Conservation (phyloP, 2,797 vertebrate genomes). For the Anomalospiza imberbis region DNA sequence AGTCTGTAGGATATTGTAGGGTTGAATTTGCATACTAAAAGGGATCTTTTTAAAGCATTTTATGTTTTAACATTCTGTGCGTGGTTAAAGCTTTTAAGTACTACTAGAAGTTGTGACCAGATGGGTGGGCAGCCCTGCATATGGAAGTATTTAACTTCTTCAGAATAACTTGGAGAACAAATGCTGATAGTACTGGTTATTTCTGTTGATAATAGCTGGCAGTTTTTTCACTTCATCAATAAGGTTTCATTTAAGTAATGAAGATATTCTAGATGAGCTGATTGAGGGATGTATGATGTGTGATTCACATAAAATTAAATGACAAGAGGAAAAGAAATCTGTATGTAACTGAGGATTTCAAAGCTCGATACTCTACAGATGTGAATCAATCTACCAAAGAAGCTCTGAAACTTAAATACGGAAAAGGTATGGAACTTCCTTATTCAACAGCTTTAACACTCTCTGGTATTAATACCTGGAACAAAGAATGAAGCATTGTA, state of each 20-base stretch:
- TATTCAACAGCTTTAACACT: background rate
- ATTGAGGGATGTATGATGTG: background rate
- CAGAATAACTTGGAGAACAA: constrained; percentile 12
- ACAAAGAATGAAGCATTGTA: background rate
- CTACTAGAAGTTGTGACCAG: constrained; percentile 27
- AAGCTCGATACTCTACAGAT: background rate
- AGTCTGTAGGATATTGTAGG: background rate
- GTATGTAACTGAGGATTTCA: background rate
- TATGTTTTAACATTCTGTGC: background rate
- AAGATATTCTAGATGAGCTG: background rate
- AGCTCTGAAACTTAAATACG: background rate
- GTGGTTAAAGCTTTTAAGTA: background rate
- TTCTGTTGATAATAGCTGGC: constrained; percentile 12
- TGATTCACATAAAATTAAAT: background rate
- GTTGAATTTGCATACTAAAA: background rate
- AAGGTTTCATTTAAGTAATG: background rate
- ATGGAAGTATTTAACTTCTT: constrained; percentile 9
- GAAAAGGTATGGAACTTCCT: background rate
- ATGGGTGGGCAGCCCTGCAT: constrained; percentile 14
- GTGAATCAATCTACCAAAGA: background rate
- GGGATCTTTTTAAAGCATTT: background rate
- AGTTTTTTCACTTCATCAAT: background rate
- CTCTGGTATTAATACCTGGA: background rate
- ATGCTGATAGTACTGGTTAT: background rate
- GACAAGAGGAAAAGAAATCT: background rate